phyloP scores from a whole-genome alignment of 64 coral and sea anemone genomes.

The Astreopora myriophthalma region DNA sequence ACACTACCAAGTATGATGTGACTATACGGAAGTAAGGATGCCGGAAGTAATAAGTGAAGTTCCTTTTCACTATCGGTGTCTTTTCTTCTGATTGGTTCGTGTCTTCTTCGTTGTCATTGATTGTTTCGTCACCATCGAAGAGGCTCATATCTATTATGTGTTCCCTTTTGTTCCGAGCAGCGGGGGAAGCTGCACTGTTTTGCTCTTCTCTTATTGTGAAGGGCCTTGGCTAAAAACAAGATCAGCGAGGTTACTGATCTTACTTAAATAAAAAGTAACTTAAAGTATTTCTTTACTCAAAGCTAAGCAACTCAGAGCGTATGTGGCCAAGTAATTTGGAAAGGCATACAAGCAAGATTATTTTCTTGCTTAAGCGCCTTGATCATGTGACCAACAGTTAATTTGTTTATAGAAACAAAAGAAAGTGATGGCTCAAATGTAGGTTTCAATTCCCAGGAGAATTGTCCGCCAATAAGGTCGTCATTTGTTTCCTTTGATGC shows the following conservation, averaged over 20 bases:
- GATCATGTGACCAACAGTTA: no score
- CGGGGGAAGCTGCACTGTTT: not conserved
- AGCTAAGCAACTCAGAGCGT: no score
- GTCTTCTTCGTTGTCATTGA: slow-evolving; percentile 6
- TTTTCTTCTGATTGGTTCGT: not conserved
- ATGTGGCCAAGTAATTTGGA: no score
- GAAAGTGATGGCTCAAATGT: no score
- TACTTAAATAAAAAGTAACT: not conserved
- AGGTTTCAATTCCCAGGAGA: no score
- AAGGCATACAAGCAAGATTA: no score
- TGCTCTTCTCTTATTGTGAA: not conserved
- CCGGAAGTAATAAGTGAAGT: slow-evolving; percentile 79
- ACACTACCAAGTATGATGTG: slow-evolving; percentile 86
- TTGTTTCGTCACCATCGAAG: slow-evolving; percentile 25
- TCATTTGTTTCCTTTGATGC: not conserved
- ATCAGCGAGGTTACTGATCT: not conserved
- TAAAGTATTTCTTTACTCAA: no score
- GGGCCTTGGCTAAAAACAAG: not conserved
- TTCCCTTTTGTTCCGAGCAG: not conserved
- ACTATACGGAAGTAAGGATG: slow-evolving; percentile 81
- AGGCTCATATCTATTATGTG: slow-evolving; percentile 35
- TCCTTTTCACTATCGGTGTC: not conserved
- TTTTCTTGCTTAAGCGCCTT: no score
- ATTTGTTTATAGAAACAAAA: no score
- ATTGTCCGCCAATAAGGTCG: no score